These are phyloP conservation scores for Glyptemys insculpta DNA, from an alignment of 2,797 vertebrate species.

Conservation along the genomic window DNA sequence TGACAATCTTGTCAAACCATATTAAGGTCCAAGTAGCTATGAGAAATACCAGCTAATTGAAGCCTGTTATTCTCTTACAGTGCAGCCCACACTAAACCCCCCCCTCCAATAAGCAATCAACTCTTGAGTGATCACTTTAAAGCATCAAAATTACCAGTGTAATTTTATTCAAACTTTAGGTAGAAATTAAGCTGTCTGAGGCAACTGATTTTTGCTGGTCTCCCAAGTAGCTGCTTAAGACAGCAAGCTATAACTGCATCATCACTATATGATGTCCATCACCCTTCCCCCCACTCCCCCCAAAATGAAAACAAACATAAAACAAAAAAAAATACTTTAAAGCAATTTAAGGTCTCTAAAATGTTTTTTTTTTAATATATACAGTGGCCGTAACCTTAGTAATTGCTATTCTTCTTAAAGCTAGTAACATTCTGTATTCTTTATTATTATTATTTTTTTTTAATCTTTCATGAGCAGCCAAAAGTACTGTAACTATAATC, in stretches of 20 bases:
- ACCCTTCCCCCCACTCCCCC: background rate
- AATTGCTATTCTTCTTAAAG: background rate
- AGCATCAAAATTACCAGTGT: background rate
- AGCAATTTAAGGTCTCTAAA: background rate
- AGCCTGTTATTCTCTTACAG: background rate
- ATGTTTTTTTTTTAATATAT: background rate
- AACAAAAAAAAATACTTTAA: background rate
- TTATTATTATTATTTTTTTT: background rate
- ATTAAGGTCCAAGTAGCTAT: background rate
- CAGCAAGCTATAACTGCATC: background rate
- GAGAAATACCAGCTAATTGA: background rate
- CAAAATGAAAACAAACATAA: too few species aligned
- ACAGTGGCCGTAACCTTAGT: background rate
- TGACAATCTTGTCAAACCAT: background rate
- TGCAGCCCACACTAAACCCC: background rate
- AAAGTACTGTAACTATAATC: fast-evolving
- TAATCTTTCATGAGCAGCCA: background rate
- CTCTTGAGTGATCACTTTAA: background rate
- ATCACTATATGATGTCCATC: background rate
- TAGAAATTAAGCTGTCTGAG: background rate
- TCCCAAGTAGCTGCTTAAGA: background rate
- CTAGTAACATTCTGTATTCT: background rate
- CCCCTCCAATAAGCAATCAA: background rate
- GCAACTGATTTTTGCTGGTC: background rate
- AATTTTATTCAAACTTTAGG: background rate